Base-by-base conservation (phyloP, 2,797 vertebrate genomes). In the Bufotes viridis region DNA sequence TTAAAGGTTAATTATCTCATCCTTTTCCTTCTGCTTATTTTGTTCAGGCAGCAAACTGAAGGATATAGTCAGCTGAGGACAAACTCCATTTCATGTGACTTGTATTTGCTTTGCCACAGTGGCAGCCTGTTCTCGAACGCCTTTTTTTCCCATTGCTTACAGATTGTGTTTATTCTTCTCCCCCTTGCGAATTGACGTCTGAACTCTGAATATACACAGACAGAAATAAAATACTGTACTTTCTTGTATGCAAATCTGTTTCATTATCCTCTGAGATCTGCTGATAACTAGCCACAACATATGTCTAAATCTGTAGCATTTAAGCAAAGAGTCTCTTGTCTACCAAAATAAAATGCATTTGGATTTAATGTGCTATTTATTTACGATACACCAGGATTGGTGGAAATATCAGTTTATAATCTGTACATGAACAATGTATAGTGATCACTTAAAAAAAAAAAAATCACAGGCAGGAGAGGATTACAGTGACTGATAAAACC, bases 121-220 rank as follows among this genome's bases (percentile, higher is more conserved):
- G 86, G 81, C 51, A 49, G 12, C 26, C 15, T 85, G 49, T 78
- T 61, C 67, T 55, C 57, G n/a, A 63, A 65, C 57, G 65, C 42
- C 8, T 2, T 14, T 85, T 14, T 85, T 82, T 29, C 26, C 78
- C 69, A 67, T 49, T 79, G 53, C 65, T 88, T 58, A 83, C 72
- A 84, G 53, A 83, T 58, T 11, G 7, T 83, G 13, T 69, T 82
- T 83, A 24, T 57, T 82, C 29, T 55, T 34, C 51, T 15, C 14
- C 18, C 67, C 83, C 11, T n/a, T 85, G 17, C 26, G 14, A 57
- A 74, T 74, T 75, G 69, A 69, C 14, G 10, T 74, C 55, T 72
- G 79, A 89, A 89, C 69, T 85, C 83, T 85, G 87, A 83, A 85
- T 82, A 86, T 82, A 82, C 78, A 89, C 79, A 82, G 88, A 78